A percentile compares a stretch with the other conserved stretches of the same genome.
Evolutionary conservation across 2,113 vertebrate genomes (phyloP).

Genomic region (Cyphomyrus discorhynchus): DNA sequence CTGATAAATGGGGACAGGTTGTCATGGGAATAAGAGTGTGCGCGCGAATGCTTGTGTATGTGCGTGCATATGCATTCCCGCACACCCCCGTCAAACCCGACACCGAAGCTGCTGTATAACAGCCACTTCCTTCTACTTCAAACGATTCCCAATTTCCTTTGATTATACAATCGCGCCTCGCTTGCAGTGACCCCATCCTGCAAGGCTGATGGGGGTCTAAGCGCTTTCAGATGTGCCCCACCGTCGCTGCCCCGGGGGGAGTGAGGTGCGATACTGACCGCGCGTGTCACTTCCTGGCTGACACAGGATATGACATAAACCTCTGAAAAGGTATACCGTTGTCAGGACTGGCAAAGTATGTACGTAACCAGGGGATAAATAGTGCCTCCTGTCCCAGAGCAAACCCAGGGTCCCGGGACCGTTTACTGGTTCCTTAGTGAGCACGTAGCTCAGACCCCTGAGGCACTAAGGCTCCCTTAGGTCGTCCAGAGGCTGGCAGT

Average conservation of each 20-base stretch:
- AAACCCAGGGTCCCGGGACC: too few species aligned
- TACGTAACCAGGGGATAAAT: not conserved
- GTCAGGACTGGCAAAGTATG: not conserved
- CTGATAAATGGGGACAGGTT: conserved; percentile 13
- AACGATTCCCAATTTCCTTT: conserved; percentile 56
- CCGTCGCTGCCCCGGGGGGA: conserved; percentile 32
- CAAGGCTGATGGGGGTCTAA: conserved; percentile 61
- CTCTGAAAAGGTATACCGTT: not conserved
- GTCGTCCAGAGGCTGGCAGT: not conserved
- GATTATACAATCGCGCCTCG: conserved; percentile 50
- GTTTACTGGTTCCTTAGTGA: not conserved
- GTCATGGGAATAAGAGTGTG: not conserved
- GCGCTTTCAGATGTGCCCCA: conserved; percentile 57
- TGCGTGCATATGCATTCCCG: not conserved
- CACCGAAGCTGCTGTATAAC: conserved; percentile 39
- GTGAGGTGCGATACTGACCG: not conserved
- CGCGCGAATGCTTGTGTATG: not conserved
- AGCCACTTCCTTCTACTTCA: conserved; percentile 47
- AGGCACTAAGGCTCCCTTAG: not conserved
- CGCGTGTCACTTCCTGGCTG: not conserved
- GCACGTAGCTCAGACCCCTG: not conserved
- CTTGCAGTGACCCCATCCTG: conserved; percentile 43
- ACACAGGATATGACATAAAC: not conserved
- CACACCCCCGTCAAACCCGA: conserved; percentile 18
- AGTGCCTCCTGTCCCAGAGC: not conserved